phyloP scores from a whole-genome alignment of 2,888 invertebrate genomes.

The Synergus umbraculus region DNA sequence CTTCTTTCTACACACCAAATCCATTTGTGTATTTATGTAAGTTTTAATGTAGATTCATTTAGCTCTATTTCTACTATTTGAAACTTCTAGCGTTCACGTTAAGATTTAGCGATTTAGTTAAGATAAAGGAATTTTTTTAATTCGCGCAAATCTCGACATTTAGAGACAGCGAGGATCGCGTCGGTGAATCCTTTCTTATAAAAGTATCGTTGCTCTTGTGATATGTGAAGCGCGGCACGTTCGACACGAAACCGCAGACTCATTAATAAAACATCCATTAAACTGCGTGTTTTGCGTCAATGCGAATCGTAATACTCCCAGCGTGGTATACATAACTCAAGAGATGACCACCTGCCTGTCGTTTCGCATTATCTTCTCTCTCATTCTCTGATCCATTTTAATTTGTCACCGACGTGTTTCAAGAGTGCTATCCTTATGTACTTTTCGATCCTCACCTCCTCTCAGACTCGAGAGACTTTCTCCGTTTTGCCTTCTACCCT shows the following conservation, averaged over 20 bases:
- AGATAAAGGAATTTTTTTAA: constrained; percentile 3
- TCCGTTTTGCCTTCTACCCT: constrained; percentile 46
- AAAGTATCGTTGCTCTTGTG: constrained; percentile 47
- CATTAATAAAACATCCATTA: constrained; percentile 60
- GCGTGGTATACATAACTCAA: constrained; percentile 49
- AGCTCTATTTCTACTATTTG: background rate
- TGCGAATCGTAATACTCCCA: constrained; percentile 55
- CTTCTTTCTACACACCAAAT: constrained; percentile 48
- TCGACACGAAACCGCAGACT: constrained; percentile 51
- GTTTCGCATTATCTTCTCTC: constrained; percentile 21
- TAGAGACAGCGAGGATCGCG: constrained; percentile 37
- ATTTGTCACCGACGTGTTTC: constrained; percentile 54
- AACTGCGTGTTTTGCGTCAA: constrained; percentile 56
- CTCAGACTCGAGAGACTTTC: constrained; percentile 46
- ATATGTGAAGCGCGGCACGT: constrained; percentile 56
- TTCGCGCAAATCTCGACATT: constrained; percentile 44
- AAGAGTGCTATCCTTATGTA: constrained; percentile 42
- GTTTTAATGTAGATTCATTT: background rate
- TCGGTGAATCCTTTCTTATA: constrained; percentile 41
- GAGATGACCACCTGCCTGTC: constrained; percentile 50
- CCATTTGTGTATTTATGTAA: constrained; percentile 8
- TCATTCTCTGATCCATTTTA: constrained; percentile 51
- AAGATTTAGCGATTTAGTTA: background rate
- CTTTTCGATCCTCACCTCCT: constrained; percentile 39
- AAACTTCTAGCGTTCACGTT: too few species aligned